Evolutionary conservation across 2,797 vertebrate genomes (phyloP), one percentile per base, ranked within the genome.

Genomic region (Arrhamphus sclerolepis): DNA sequence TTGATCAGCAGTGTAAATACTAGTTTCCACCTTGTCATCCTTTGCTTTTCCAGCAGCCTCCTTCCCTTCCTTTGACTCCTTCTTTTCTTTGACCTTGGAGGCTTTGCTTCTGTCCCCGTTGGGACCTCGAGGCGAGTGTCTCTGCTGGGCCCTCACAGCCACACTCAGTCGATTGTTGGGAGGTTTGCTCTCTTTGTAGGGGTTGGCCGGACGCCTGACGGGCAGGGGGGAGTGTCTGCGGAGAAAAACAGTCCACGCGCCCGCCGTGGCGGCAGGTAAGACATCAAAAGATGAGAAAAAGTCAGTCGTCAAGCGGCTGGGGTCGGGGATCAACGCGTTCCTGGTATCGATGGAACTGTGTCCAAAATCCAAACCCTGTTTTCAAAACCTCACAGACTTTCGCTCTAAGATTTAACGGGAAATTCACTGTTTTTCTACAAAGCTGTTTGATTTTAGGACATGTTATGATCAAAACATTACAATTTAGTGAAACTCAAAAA

Each of bases 1-100:
- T 87, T 50, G 75, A 17, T 21, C 40, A 29, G 31, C 50, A 56
- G 20, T 11, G n/a, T n/a, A n/a, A n/a, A n/a, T n/a, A n/a, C n/a
- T n/a, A n/a, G 6, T 4, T 11, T 14, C 80, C 80, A 98, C 97
- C 95, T 98, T 98, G 44, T 98, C 96, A 1, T 97, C 96, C 89
- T 94, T 97, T 62, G 89, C 87, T 92, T 93, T 98, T 72, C 84
- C 90, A 17, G 88, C 72, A 1, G 83, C 48, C 47, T 89, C 87
- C 65, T 82, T 92, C 17, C 1, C 21, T 41, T 85, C 81, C 22
- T 84, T 89, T 0, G 66, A 1, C 14, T 98, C 97, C 77, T 93
- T 98, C 85, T 93, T 98, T 26, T 98, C 96, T 67, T 94, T 94
- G 75, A 88, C 87, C 40, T 93, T 96, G 56, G 89, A 77, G 0